Base-by-base conservation (phyloP, 2,888 invertebrate species). In the Rhagonycha fulva region DNA sequence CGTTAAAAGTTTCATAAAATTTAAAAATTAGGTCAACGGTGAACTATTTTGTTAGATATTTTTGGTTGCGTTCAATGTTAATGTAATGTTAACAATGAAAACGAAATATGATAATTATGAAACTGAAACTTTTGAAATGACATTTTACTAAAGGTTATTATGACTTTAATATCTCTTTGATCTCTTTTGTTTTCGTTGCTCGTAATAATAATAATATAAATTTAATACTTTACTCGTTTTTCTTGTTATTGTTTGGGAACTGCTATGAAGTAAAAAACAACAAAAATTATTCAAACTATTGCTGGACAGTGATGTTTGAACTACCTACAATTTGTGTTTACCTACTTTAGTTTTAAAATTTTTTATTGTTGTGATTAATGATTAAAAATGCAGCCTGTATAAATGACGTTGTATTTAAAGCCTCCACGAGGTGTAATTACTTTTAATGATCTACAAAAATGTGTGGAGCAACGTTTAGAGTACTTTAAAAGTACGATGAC, bases 351-450 rank as follows among this genome's bases (percentile, higher is more conserved):
- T 1, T 19, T 19, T 19, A 2, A 19, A 19, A 19, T 2, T 19
- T 19, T 19, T 19, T 19, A 19, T 19, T 19, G 2, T 19, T 2
- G 1, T 19, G 19, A n/a, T n/a, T n/a, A n/a, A n/a, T 19, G 19
- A 19, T 19, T 19, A 19, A 2, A 19, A 19, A 19, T 19, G 19
- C 19, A 19, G 28, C 9, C 9, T 9, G 1, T 28, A 47, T 32
- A 23, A 68, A 83, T 84, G 83, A 79, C 83, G 4, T 92, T 91
- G 84, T 92, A 92, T 84, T 87, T 91, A 79, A 87, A 87, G 75
- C 89, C 91, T 62, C 90, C 91, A 1, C 89, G 89, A 85, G 92
- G 91, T 61, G 85, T 89, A 74, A 86, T 90, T 79, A 88, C 89
- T 24, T 83, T 90, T 61, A 89, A 92, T 84, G 85, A 89, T 78